Evolutionary conservation across 2,113 vertebrate genomes (phyloP).

Genomic region (Corapipo altera): DNA sequence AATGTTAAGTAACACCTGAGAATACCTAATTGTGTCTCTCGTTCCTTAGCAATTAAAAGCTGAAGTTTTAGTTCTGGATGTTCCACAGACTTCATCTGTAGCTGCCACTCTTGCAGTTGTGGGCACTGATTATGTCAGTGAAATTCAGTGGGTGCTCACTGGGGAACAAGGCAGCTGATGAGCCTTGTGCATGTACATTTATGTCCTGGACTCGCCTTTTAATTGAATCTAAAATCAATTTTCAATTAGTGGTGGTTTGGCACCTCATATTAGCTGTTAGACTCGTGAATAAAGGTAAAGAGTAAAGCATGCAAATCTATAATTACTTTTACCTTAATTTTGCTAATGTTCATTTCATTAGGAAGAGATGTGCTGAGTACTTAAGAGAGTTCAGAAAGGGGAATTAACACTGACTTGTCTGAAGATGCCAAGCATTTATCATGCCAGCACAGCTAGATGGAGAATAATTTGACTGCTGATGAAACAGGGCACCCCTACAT

Average conservation of each 20-base stretch:
- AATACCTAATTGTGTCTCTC: background rate
- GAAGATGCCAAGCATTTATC: background rate
- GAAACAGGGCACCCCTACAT: background rate
- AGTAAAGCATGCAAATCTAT: slow-evolving; percentile 48
- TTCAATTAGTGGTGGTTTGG: slow-evolving; percentile 70
- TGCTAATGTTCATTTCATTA: background rate
- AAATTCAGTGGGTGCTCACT: background rate
- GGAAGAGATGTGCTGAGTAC: background rate
- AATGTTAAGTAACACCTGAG: background rate
- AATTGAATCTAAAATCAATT: slow-evolving; percentile 75
- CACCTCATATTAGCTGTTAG: slow-evolving; percentile 56
- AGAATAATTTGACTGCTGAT: background rate
- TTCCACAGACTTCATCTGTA: background rate
- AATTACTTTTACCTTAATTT: slow-evolving; percentile 43
- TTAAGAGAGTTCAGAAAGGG: background rate
- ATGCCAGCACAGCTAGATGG: background rate
- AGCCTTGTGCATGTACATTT: background rate
- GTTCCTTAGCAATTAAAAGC: background rate
- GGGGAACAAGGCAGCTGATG: background rate
- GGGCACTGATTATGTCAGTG: background rate
- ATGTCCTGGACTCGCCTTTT: slow-evolving; percentile 23
- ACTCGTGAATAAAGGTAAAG: slow-evolving; percentile 46
- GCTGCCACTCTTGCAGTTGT: background rate
- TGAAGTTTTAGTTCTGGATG: background rate
- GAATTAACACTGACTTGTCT: background rate